Evolutionary conservation across 2,888 invertebrate species (phyloP).

Genomic region (Desoria tigrina): DNA sequence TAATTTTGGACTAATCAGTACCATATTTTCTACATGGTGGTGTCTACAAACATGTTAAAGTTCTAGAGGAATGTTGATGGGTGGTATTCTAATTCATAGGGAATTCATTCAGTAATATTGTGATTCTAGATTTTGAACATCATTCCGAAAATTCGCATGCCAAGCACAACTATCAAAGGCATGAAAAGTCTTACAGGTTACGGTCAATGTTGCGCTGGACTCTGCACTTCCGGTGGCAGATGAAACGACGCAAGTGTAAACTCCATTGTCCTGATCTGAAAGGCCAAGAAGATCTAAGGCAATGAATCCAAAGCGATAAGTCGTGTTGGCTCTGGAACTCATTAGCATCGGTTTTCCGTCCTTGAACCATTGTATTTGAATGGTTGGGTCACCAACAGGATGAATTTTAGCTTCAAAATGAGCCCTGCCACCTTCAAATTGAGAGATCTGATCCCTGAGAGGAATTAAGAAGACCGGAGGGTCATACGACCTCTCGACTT

Average conservation of each 20-base stretch:
- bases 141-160: too few relatives aligned
- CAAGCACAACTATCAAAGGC: too few relatives aligned
- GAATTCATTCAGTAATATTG: too few relatives aligned
- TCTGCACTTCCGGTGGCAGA: constrained; percentile 85
- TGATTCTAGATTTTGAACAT: too few relatives aligned
- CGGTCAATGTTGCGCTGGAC: constrained; percentile 77
- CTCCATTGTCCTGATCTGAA: constrained; percentile 65
- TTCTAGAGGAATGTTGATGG: too few relatives aligned
- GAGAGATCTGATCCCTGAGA: constrained; percentile 71
- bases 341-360: constrained; percentile 73
- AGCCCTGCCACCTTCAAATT: constrained; percentile 86
- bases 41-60: too few relatives aligned
- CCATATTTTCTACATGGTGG: too few relatives aligned
- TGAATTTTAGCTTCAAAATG: constrained; percentile 97
- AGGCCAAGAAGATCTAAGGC: constrained; percentile 87
- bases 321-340: constrained; percentile 87
- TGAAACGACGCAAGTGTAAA: constrained; percentile 83
- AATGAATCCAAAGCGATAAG: constrained; percentile 97
- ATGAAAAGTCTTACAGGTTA: constrained; percentile 58
- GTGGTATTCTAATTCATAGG: too few relatives aligned
- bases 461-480: constrained; percentile 91
- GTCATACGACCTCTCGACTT: constrained; percentile 84
- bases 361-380: constrained; percentile 94
- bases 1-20: too few relatives aligned
- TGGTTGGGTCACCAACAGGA: constrained; percentile 93